Base-by-base conservation (phyloP, 2,113 vertebrate genomes). In the Psittacula cyanocephala region DNA sequence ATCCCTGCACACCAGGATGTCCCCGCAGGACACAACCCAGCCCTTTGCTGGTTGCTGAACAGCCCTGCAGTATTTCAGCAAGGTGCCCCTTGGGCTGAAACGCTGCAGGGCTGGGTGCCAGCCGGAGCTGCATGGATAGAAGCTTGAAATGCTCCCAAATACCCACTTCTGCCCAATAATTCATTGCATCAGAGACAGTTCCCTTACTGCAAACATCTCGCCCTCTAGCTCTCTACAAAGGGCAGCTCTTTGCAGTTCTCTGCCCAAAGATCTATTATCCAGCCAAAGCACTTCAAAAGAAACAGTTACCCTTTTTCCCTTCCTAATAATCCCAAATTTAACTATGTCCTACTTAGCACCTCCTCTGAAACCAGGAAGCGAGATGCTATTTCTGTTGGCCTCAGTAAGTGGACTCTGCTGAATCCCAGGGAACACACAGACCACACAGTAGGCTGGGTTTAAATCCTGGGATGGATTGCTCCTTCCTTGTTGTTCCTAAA, bases 291-390 rank as follows among this genome's bases (percentile, higher is more conserved):
- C 60, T 78, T 68, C 19, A 71, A 83, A 55, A 57, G 55, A 75
- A 89, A 67, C 6, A 86, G n/a, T 72, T 88, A 62, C 22, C 20
- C 33, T 88, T 79, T 23, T 71, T 76, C 41, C 63, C 71, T 94
- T 59, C 23, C 82, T 93, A 93, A 92, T 95, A 95, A 72, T 75
- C 95, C 93, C 90, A 84, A 93, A 92, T 88, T 92, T 94, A 84
- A 91, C 72, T 16, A 6, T 71, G 91, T 76, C 95, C 93, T 94
- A 96, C 88, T 93, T 96, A 90, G 60, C 79, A 96, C 39, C 82
- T 75, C 78, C 81, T 89, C 91, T 87, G 75, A 63, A 91, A 82
- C 27, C 35, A 81, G 89, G 43, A 74, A 78, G 64, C 0, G 0
- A 94, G 91, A 83, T 71, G 79, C 82, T 96, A 68, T 96, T 95